A percentile compares a stretch with the other conserved stretches of the same genome.
Conservation (phyloP, 2,797 vertebrate species). For the Allobates femoralis region DNA sequence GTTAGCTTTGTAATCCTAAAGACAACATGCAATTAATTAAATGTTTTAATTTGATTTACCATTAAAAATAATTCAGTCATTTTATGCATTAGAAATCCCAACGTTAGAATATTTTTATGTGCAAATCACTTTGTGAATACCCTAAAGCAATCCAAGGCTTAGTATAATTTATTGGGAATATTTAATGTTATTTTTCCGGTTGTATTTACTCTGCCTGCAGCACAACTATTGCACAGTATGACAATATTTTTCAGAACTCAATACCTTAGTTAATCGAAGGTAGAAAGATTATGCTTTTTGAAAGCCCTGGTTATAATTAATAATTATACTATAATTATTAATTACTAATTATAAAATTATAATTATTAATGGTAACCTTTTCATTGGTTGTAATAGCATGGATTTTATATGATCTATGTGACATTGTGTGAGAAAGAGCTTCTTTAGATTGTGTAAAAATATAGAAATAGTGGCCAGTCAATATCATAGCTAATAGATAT, state of each 20-base stretch:
- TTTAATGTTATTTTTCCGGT: slow-evolving; percentile 28
- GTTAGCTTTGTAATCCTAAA: background rate
- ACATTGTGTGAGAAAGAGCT: background rate
- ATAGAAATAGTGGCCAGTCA: background rate
- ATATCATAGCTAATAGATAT: too few species aligned
- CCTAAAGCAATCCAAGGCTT: slow-evolving; percentile 23
- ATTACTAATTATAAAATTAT: too few species aligned
- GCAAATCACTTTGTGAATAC: slow-evolving; percentile 21
- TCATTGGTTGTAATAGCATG: background rate
- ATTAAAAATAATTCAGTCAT: background rate
- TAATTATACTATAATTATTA: too few species aligned
- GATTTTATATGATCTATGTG: background rate
- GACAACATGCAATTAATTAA: background rate
- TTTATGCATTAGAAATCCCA: slow-evolving; percentile 21
- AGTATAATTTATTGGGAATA: slow-evolving; percentile 49
- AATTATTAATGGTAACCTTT: slow-evolving; percentile 24
- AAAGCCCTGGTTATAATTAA: slow-evolving; percentile 17
- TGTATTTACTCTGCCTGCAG: slow-evolving; percentile 44
- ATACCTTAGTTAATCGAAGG: slow-evolving; percentile 52
- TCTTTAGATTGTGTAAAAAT: background rate
- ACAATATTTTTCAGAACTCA: slow-evolving; percentile 47
- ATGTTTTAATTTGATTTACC: background rate
- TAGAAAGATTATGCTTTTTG: slow-evolving; percentile 17
- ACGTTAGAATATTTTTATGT: slow-evolving; percentile 30
- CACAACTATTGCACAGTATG: slow-evolving; percentile 44